A percentile compares a stretch with the other conserved stretches of the same genome.
These are phyloP conservation scores for Eurystomus gularis DNA, from an alignment of 2,113 vertebrate species.

Conservation along the genomic window DNA sequence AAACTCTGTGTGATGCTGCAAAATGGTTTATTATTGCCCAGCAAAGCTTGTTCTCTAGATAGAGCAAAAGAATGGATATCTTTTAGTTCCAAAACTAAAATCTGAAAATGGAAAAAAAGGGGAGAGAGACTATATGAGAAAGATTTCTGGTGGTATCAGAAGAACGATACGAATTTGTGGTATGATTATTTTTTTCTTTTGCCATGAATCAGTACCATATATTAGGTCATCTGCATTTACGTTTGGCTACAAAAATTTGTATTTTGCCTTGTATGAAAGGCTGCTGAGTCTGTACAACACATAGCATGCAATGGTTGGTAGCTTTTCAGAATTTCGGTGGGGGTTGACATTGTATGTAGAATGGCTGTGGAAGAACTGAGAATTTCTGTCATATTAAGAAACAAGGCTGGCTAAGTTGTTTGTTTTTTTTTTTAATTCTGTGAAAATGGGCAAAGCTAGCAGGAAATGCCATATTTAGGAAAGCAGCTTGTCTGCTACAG, in stretches of 20 bases:
- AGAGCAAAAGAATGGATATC: neutral
- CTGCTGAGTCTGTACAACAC: neutral
- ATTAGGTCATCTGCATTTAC: neutral
- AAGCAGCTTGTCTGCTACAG: neutral
- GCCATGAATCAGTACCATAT: neutral
- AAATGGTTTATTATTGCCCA: neutral
- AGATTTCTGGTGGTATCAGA: neutral
- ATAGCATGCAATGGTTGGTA: neutral
- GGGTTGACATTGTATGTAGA: accelerated
- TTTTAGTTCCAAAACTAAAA: neutral
- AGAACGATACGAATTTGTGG: neutral
- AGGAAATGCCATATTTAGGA: neutral
- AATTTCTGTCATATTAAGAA: neutral
- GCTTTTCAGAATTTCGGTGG: neutral
- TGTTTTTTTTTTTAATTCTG: neutral
- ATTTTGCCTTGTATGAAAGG: neutral
- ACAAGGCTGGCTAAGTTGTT: neutral
- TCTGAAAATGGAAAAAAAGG: neutral
- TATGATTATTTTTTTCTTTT: neutral
- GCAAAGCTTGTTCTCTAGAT: neutral
- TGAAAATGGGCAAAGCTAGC: neutral
- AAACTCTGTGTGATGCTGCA: neutral
- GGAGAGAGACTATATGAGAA: neutral
- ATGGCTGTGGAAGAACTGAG: neutral
- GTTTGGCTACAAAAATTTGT: neutral